Percentiles rank a stretch among this genome's conserved stretches.
Conservation (phyloP, 2,113 vertebrate species). For the Phalacrocorax aristotelis region DNA sequence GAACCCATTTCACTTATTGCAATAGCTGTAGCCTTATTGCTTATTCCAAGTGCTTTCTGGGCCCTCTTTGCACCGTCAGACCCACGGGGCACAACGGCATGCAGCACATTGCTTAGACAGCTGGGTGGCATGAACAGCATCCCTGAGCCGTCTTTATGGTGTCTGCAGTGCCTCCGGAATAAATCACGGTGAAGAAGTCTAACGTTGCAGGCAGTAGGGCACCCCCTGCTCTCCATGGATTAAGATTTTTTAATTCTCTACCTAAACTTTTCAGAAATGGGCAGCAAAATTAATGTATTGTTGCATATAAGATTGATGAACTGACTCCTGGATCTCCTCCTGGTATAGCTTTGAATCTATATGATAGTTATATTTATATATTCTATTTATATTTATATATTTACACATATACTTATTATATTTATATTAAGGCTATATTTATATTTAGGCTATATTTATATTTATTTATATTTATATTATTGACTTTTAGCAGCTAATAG, state of each 20-base stretch:
- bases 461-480: background rate
- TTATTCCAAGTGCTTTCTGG: background rate
- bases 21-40: background rate
- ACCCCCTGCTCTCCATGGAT: background rate
- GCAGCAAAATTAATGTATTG: background rate
- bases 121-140: background rate
- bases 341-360: background rate
- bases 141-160: background rate
- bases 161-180: background rate
- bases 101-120: background rate
- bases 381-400: background rate
- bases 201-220: background rate
- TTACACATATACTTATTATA: background rate
- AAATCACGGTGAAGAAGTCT: background rate
- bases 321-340: background rate
- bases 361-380: background rate
- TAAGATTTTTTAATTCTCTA: background rate
- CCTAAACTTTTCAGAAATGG: background rate
- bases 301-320: background rate
- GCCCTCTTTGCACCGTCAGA: background rate
- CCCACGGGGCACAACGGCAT: background rate
- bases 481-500: background rate
- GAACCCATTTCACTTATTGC: background rate
- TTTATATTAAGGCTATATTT: background rate
- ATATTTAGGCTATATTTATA: background rate